A percentile compares a stretch with the other conserved stretches of the same genome.
Conservation (phyloP, 2,797 vertebrate species). For the Caiman crocodilus region DNA sequence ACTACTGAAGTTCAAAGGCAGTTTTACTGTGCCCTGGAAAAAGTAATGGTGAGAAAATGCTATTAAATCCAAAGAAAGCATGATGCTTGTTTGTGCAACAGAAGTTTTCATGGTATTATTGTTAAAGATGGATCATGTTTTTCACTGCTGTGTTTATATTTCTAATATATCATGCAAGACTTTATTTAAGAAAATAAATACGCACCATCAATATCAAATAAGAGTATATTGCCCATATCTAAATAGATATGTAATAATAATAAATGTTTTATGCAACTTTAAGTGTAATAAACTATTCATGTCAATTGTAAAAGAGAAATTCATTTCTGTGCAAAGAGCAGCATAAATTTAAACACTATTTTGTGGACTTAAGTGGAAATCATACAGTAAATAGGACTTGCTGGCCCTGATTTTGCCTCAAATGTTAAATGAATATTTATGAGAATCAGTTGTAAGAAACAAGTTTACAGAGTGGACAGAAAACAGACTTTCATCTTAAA, state of each 20-base stretch:
- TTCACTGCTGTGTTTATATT: slow-evolving; percentile 63
- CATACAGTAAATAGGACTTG: background rate
- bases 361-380: background rate
- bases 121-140: slow-evolving; percentile 33
- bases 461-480: background rate
- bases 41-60: slow-evolving; percentile 59
- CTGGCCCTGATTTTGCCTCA: background rate
- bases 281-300: background rate
- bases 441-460: background rate
- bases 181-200: slow-evolving; percentile 41
- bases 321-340: background rate
- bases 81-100: slow-evolving; percentile 54
- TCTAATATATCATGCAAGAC: slow-evolving; percentile 55
- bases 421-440: background rate
- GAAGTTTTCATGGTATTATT: slow-evolving; percentile 36
- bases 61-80: slow-evolving; percentile 62
- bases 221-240: background rate
- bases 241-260: background rate
- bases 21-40: slow-evolving; percentile 42
- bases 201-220: background rate
- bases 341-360: background rate
- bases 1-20: slow-evolving; percentile 33
- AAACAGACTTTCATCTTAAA: no score
- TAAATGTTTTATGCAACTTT: background rate
- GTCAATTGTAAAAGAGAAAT: background rate